These are phyloP conservation scores for Drosophila paulistorum DNA, from an alignment of 1,140 invertebrate species.

Conservation along the genomic window DNA sequence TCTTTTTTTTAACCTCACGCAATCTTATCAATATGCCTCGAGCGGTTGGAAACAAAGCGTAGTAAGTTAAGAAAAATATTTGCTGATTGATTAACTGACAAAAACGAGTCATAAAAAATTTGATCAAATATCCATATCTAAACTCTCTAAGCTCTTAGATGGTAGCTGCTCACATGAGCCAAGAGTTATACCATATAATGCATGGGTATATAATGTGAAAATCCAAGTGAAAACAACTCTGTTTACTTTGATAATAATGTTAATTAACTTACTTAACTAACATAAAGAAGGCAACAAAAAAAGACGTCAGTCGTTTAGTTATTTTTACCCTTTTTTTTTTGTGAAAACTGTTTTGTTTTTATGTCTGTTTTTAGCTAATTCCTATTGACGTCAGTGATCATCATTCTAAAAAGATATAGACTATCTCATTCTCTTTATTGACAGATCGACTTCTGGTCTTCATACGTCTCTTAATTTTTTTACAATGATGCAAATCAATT, in stretches of 20 bases:
- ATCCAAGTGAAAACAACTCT: conserved; percentile 41
- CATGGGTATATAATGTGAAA: conserved; percentile 10
- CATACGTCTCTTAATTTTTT: neutral
- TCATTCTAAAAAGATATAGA: neutral
- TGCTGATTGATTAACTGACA: conserved; percentile 9
- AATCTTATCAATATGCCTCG: conserved; percentile 1
- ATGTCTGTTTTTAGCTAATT: conserved; percentile 1
- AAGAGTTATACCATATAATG: neutral
- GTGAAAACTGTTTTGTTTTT: neutral
- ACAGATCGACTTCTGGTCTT: conserved; percentile 29
- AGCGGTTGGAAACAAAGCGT: neutral
- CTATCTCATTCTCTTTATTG: conserved; percentile 6
- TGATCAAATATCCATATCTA: conserved; percentile 28
- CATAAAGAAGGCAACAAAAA: conserved; percentile 14
- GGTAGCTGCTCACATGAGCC: conserved; percentile 4
- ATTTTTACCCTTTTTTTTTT: neutral
- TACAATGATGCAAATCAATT: conserved; percentile 33
- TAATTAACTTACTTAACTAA: conserved; percentile 9
- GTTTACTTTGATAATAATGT: conserved; percentile 40
- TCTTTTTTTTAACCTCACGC: neutral
- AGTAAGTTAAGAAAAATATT: neutral
- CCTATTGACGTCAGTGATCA: conserved; percentile 32
- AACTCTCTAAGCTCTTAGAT: neutral
- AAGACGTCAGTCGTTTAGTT: conserved; percentile 41
- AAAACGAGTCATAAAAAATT: conserved; percentile 5